Base-by-base conservation (phyloP, 2,797 vertebrate genomes). In the Okamejei kenojei region DNA sequence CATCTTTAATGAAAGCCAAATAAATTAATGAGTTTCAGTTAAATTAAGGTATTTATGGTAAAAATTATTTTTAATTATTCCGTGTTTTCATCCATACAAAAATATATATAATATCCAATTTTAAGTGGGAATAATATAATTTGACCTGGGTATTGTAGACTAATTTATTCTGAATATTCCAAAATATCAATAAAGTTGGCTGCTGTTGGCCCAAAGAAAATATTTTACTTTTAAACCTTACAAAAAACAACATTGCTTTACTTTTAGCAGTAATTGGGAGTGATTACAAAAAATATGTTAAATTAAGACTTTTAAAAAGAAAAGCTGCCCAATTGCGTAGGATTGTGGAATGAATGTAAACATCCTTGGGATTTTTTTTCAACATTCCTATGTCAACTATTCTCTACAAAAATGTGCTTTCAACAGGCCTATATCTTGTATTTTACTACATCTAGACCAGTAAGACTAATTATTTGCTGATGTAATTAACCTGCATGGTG, bases 61-160 rank as follows among this genome's bases (percentile, higher is more conserved):
- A 61, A 92, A 54, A 91, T 74, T 92, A 21, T 58, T 91, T 21
- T 91, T 88, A 86, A 61, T 90, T 90, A 38, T 90, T 90, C 29
- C 38, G 10, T 6, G 1, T 74, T 54, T 35, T 91, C 23, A 74
- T 92, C 38, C 35, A 26, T 26, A 38, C 63, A 35, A 90, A 17
- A 68, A 68, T 10, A 68, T 68, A 17, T 17, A 68, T 21, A 73
- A 73, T 63, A n/a, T 54, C 32, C 35, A 45, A 1, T 38, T 45
- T 38, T 71, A 38, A 45, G 71, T 92, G 38, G 38, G 90, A 73
- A 26, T 45, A 58, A 74, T 54, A 54, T 54, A 21, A 76, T 92
- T 54, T 92, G 23, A 35, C 90, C 23, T 38, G 9, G 54, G 26
- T 58, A 92, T 76, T 45, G 45, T 76, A 76, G 26, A 58, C 71